Evolutionary conservation across 2,888 invertebrate genomes (phyloP).

Genomic region (Nephrotoma guestfalica): DNA sequence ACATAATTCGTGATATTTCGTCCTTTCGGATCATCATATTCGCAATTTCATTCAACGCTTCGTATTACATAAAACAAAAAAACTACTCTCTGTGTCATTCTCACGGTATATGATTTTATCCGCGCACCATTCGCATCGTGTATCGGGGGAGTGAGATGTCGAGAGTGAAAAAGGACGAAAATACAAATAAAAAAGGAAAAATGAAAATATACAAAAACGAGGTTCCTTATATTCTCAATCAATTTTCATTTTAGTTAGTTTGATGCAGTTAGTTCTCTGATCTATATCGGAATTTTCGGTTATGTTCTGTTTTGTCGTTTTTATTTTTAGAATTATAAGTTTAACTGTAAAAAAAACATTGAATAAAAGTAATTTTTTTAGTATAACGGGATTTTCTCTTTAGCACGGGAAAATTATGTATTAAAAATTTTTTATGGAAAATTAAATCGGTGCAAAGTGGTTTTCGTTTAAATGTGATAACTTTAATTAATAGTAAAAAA

Average conservation of each 20-base stretch:
- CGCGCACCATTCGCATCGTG: not conserved
- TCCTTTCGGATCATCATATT: not conserved
- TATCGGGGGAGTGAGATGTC: not conserved
- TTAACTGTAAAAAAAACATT: not conserved
- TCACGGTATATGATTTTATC: not conserved
- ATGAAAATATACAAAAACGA: not conserved
- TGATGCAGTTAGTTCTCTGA: not conserved
- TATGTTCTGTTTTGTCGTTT: not conserved
- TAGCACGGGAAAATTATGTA: not conserved
- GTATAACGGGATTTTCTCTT: not conserved
- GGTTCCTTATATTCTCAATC: not conserved
- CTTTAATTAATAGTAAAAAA: not conserved
- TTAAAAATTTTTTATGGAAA: not conserved
- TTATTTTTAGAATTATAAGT: not conserved
- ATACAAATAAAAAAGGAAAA: not conserved
- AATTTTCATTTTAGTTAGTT: not conserved
- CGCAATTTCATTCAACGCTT: not conserved
- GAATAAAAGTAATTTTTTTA: not conserved
- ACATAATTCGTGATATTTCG: not conserved
- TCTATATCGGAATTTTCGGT: not conserved
- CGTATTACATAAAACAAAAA: not conserved
- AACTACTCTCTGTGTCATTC: not conserved
- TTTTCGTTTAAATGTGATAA: not conserved
- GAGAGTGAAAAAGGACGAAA: not conserved
- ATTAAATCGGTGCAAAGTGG: not conserved